Percentiles rank a stretch among this genome's conserved stretches.
Conservation (phyloP, 1,140 invertebrate genomes). For the Sesamia nonagrioides region DNA sequence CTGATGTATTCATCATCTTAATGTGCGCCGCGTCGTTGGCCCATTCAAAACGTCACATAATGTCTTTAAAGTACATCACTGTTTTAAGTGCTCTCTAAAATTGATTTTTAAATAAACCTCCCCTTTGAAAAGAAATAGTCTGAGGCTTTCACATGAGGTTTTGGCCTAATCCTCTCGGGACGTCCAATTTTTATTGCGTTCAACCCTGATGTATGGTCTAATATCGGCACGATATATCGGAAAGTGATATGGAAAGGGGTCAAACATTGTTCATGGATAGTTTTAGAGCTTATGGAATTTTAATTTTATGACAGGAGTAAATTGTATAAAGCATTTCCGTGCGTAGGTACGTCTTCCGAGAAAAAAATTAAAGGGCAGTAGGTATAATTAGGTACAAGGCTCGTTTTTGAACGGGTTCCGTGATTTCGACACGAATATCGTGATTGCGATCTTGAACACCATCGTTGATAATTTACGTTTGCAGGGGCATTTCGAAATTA, state of each 20-base stretch:
- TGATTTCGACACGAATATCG: slow-evolving; percentile 60
- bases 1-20: slow-evolving; percentile 72
- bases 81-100: slow-evolving; percentile 68
- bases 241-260: slow-evolving; percentile 69
- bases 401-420: slow-evolving; percentile 53
- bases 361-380: slow-evolving; percentile 61
- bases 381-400: slow-evolving; percentile 57
- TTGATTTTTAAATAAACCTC: slow-evolving; percentile 79
- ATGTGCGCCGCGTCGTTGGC: slow-evolving; percentile 53
- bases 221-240: slow-evolving; percentile 78
- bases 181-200: slow-evolving; percentile 83
- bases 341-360: slow-evolving; percentile 13
- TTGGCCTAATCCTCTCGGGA: slow-evolving; percentile 82
- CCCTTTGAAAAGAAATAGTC: slow-evolving; percentile 73
- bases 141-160: slow-evolving; percentile 80
- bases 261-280: slow-evolving; percentile 61
- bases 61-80: slow-evolving; percentile 53
- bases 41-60: slow-evolving; percentile 52
- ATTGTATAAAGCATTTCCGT: slow-evolving; percentile 23
- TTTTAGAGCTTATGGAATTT: slow-evolving; percentile 37
- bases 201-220: slow-evolving; percentile 78
- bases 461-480: slow-evolving; percentile 63
- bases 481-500: slow-evolving; percentile 64
- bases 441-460: slow-evolving; percentile 63
- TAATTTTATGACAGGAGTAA: slow-evolving; percentile 7